Conservation (phyloP, 2,888 invertebrate species). For the Mactromeris polynyma region DNA sequence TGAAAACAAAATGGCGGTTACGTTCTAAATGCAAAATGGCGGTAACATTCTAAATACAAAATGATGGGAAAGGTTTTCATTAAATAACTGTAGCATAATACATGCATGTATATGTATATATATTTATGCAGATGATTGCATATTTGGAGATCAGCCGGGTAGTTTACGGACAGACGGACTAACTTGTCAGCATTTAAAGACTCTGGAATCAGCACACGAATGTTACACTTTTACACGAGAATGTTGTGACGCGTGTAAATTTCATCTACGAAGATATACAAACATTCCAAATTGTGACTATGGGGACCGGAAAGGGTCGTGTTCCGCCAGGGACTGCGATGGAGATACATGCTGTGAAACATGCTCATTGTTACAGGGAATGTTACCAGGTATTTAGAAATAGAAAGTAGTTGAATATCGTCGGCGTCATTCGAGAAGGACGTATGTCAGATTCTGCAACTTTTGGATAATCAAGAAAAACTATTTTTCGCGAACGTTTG, state of each 20-base stretch:
- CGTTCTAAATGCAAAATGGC: too few species aligned
- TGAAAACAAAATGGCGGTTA: too few species aligned
- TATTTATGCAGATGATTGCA: constrained; percentile 10
- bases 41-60: too few species aligned
- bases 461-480: too few species aligned
- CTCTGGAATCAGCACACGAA: constrained; percentile 3
- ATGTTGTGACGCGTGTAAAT: constrained; percentile 44
- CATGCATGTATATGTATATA: too few species aligned
- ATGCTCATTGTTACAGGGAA: constrained; percentile 21
- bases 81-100: too few species aligned
- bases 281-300: constrained; percentile 27
- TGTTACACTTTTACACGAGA: constrained; percentile 39
- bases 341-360: constrained; percentile 46
- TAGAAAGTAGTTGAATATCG: too few species aligned
- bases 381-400: constrained; percentile 11
- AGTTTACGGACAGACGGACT: constrained; percentile 22
- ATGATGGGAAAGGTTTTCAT: too few species aligned
- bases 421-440: too few species aligned
- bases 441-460: too few species aligned
- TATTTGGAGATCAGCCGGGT: constrained; percentile 52
- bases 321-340: constrained; percentile 29
- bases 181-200: constrained; percentile 9
- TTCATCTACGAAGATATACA: constrained; percentile 26
- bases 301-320: constrained; percentile 39
- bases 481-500: too few species aligned